Evolutionary conservation across 37 sponge, comb jelly and placozoan species (phyloP).

Genomic region (Beroe ovata): DNA sequence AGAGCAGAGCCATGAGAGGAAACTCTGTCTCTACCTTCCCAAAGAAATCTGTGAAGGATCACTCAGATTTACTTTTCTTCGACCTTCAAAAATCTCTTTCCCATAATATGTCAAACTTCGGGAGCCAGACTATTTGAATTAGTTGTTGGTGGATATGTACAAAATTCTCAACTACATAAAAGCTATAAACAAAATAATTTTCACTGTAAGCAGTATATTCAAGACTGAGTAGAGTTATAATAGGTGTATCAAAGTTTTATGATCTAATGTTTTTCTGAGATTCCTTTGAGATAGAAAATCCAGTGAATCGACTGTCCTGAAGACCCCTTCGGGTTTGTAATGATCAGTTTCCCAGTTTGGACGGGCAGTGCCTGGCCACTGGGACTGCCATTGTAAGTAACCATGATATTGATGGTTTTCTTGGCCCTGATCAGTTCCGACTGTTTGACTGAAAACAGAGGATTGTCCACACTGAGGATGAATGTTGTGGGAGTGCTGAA

Average conservation of each 20-base stretch:
- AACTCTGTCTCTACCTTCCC: background rate
- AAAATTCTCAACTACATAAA: too few relatives aligned
- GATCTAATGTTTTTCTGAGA: slow-evolving; percentile 60
- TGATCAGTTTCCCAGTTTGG: slow-evolving; percentile 82
- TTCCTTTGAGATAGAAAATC: slow-evolving; percentile 91
- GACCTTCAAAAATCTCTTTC: background rate
- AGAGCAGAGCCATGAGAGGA: background rate
- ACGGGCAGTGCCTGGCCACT: slow-evolving; percentile 51
- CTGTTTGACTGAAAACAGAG: slow-evolving; percentile 82
- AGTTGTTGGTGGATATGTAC: background rate
- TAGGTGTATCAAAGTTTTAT: too few relatives aligned
- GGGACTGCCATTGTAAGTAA: slow-evolving; percentile 77
- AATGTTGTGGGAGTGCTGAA: slow-evolving; percentile 81
- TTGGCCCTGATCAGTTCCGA: slow-evolving; percentile 81
- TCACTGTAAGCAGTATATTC: too few relatives aligned
- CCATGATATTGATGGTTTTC: slow-evolving; percentile 84
- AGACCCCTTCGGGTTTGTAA: slow-evolving; percentile 71
- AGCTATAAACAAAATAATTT: too few relatives aligned
- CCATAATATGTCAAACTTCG: background rate
- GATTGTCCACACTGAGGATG: slow-evolving; percentile 81
- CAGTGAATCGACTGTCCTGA: slow-evolving; percentile 72
- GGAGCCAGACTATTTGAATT: background rate
- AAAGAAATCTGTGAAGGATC: background rate
- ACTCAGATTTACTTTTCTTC: background rate
- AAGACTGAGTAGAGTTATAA: too few relatives aligned